Evolutionary conservation across 2,888 invertebrate genomes (phyloP).

Genomic region (Parelbella ahira): DNA sequence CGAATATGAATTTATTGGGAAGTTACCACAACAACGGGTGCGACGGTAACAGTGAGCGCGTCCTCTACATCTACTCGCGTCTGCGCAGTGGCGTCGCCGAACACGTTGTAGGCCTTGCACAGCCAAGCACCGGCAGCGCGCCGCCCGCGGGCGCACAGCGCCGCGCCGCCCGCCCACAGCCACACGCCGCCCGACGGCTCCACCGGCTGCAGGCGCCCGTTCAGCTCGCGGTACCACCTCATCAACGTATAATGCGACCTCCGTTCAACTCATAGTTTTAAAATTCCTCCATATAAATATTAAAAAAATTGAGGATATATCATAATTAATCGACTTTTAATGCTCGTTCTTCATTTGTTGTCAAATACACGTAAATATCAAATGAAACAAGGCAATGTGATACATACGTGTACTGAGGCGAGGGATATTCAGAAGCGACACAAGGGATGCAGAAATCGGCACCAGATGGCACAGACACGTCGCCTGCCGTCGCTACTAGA

Average conservation of each 20-base stretch:
- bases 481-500: constrained; percentile 74
- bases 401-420: constrained; percentile 82
- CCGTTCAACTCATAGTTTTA: too few relatives aligned
- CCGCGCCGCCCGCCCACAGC: constrained; percentile 85
- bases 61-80: constrained; percentile 82
- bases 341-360: too few relatives aligned
- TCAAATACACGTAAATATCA: too few relatives aligned
- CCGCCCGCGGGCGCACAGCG: constrained; percentile 83
- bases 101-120: constrained; percentile 84
- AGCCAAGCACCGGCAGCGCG: constrained; percentile 83
- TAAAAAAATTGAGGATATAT: too few relatives aligned
- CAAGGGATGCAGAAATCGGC: constrained; percentile 83
- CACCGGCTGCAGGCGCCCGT: constrained; percentile 71
- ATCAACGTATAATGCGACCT: too few relatives aligned
- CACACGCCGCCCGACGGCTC: constrained; percentile 63
- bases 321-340: too few relatives aligned
- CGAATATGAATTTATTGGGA: too few relatives aligned
- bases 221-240: constrained; percentile 80
- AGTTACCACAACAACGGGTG: constrained; percentile 81
- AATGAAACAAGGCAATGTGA: too few relatives aligned
- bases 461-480: constrained; percentile 76
- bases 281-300: too few relatives aligned
- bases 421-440: constrained; percentile 82
- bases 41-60: constrained; percentile 80
- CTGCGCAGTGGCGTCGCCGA: constrained; percentile 84